These are phyloP conservation scores for Heliconius cydno DNA, from an alignment of 2,888 invertebrate species.

Conservation along the genomic window DNA sequence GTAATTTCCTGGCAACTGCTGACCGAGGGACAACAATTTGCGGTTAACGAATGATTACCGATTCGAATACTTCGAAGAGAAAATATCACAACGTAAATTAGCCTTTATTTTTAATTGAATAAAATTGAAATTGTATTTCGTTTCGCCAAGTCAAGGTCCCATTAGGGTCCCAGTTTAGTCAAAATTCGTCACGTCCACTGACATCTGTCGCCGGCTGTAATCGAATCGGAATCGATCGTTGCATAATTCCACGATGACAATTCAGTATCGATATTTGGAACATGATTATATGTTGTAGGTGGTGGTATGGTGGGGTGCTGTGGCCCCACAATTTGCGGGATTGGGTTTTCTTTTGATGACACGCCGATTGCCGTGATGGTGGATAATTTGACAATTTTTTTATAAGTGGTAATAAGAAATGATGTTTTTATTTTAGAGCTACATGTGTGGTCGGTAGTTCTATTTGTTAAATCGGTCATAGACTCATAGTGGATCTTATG, in stretches of 20 bases:
- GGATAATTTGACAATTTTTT: conserved; percentile 25
- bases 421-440: background rate
- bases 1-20: conserved; percentile 80
- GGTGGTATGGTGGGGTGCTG: background rate
- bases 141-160: conserved; percentile 52
- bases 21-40: conserved; percentile 83
- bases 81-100: conserved; percentile 47
- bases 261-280: conserved; percentile 68
- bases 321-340: conserved; percentile 60
- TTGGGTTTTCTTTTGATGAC: conserved; percentile 71
- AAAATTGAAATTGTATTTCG: conserved; percentile 24
- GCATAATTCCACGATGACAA: conserved; percentile 83
- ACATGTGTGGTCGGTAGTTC: background rate
- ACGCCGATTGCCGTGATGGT: conserved; percentile 58
- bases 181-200: conserved; percentile 82
- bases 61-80: conserved; percentile 67
- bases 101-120: conserved; percentile 43
- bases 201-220: conserved; percentile 81
- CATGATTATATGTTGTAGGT: conserved; percentile 72
- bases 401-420: background rate
- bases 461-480: background rate
- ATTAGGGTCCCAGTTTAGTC: conserved; percentile 64
- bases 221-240: conserved; percentile 77
- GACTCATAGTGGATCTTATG: background rate
- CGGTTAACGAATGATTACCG: conserved; percentile 82